These are phyloP conservation scores for Sapayoa aenigma DNA, from an alignment of 2,113 vertebrate genomes.

Conservation along the genomic window DNA sequence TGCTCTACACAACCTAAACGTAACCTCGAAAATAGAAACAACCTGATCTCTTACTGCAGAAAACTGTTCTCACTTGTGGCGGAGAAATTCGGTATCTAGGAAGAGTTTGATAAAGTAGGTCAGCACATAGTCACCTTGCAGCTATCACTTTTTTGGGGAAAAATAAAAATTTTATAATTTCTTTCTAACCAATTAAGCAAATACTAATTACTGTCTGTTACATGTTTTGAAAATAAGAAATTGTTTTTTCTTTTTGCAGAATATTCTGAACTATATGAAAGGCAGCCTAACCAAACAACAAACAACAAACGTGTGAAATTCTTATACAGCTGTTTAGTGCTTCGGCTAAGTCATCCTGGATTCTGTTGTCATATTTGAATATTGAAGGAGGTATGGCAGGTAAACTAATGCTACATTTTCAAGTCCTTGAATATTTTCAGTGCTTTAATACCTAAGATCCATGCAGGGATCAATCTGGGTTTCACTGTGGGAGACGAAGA, in stretches of 20 bases:
- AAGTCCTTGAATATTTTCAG: background rate
- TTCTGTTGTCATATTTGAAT: background rate
- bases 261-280: background rate
- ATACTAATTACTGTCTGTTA: background rate
- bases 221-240: background rate
- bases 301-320: background rate
- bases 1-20: background rate
- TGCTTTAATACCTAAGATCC: background rate
- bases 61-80: background rate
- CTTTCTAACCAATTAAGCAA: background rate
- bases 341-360: background rate
- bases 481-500: background rate
- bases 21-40: background rate
- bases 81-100: background rate
- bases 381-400: background rate
- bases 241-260: background rate
- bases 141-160: fast-evolving
- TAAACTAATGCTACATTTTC: background rate
- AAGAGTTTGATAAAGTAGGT: background rate
- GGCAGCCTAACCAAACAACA: background rate
- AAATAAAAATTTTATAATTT: background rate
- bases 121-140: background rate
- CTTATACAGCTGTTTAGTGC: background rate
- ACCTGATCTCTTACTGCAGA: background rate
- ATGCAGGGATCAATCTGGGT: background rate